A percentile compares a stretch with the other conserved stretches of the same genome.
These are phyloP conservation scores for Tortricodes alternella DNA, from an alignment of 2,888 invertebrate genomes.

Conservation along the genomic window DNA sequence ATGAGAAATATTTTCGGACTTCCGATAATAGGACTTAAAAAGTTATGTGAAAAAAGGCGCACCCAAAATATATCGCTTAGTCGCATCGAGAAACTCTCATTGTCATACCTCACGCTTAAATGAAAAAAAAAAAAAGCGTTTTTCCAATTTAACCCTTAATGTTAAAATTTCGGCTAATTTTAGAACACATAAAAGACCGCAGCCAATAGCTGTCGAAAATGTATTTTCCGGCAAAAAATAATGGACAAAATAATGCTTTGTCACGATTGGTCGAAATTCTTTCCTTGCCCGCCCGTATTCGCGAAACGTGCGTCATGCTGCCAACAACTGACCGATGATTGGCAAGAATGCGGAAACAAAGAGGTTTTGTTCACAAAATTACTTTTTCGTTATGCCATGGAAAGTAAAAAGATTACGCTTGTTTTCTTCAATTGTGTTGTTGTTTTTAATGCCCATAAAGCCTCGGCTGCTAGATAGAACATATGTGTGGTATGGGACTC, in stretches of 20 bases:
- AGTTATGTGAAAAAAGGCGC: no score
- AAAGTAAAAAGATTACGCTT: background rate
- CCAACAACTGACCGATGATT: slow-evolving; percentile 20
- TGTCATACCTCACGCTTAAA: no score
- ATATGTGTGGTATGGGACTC: no score
- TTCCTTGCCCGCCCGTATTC: slow-evolving; percentile 4
- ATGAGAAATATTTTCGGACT: no score
- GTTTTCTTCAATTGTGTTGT: background rate
- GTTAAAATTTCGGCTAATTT: background rate
- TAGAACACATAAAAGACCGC: background rate
- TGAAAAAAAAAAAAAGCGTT: no score
- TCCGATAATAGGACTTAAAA: no score
- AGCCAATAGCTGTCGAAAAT: slow-evolving; percentile 3
- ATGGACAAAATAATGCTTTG: slow-evolving; percentile 18
- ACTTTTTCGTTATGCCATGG: slow-evolving; percentile 1
- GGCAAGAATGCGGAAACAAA: slow-evolving; percentile 22
- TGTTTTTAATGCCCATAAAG: no score
- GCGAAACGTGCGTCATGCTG: background rate
- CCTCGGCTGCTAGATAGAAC: no score
- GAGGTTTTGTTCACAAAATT: slow-evolving; percentile 23
- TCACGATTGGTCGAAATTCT: slow-evolving; percentile 27
- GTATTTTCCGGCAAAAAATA: slow-evolving; percentile 17
- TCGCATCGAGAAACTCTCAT: no score
- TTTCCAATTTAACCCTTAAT: background rate
- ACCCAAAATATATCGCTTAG: no score